phyloP scores from a whole-genome alignment of 2,888 invertebrate genomes.

The Ametastegia equiseti region DNA sequence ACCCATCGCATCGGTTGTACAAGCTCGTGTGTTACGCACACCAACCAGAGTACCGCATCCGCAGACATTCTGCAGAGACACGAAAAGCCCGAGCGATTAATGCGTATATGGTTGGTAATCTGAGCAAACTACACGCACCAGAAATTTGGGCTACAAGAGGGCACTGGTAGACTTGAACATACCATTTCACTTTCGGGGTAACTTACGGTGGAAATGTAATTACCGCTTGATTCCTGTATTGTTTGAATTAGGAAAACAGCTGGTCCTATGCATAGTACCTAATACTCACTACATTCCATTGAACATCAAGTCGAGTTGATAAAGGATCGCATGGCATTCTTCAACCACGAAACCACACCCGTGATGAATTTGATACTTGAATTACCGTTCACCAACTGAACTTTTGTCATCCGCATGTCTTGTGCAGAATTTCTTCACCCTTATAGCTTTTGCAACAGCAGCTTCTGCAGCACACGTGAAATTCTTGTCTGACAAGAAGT shows the following conservation, averaged over 20 bases:
- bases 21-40: constrained; percentile 19
- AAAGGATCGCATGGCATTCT: background rate
- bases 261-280: background rate
- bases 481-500: background rate
- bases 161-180: constrained; percentile 7
- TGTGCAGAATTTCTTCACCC: background rate
- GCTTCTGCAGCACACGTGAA: background rate
- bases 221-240: constrained; percentile 24
- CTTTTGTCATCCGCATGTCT: too few species aligned
- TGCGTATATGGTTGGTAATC: constrained; percentile 3
- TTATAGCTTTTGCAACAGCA: background rate
- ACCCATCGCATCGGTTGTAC: background rate
- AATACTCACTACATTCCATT: background rate
- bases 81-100: constrained; percentile 17
- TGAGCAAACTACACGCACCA: background rate
- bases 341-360: background rate
- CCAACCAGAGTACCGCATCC: background rate
- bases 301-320: background rate
- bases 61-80: constrained; percentile 19
- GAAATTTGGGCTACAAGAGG: background rate
- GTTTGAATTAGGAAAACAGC: background rate
- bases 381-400: background rate
- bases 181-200: constrained; percentile 23
- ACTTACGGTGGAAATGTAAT: constrained; percentile 16
- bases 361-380: background rate